phyloP scores from a whole-genome alignment of 2,113 vertebrate species.

The Opisthocomus hoazin region DNA sequence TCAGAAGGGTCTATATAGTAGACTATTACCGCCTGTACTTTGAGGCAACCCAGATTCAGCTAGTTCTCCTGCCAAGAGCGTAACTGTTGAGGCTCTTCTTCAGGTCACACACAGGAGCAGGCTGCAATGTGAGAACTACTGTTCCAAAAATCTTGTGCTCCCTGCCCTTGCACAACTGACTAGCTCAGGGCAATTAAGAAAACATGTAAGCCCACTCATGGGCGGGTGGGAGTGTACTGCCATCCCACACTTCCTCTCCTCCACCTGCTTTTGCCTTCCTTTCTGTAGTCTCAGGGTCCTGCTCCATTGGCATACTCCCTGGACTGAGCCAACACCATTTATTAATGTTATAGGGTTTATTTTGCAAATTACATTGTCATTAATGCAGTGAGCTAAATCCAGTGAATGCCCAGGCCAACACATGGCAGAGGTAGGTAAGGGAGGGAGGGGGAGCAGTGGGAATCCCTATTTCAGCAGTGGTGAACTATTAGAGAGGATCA shows the following conservation, averaged over 20 bases:
- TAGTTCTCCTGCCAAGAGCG: not conserved
- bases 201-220: not conserved
- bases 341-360: not conserved
- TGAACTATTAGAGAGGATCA: not conserved
- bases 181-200: not conserved
- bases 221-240: accelerated
- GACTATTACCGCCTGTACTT: not conserved
- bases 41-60: not conserved
- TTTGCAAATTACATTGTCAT: not conserved
- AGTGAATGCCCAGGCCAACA: not conserved
- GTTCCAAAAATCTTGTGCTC: not conserved
- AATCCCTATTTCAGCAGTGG: not conserved
- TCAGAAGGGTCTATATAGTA: not conserved
- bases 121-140: not conserved
- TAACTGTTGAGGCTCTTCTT: not conserved
- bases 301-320: not conserved
- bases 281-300: not conserved
- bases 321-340: not conserved
- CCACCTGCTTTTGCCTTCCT: not conserved
- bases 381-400: not conserved
- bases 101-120: not conserved
- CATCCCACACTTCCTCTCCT: not conserved
- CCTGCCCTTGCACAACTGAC: not conserved
- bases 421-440: accelerated
- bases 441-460: not conserved